phyloP scores from a whole-genome alignment of 2,888 invertebrate species.

The Pseudanteris insignis region DNA sequence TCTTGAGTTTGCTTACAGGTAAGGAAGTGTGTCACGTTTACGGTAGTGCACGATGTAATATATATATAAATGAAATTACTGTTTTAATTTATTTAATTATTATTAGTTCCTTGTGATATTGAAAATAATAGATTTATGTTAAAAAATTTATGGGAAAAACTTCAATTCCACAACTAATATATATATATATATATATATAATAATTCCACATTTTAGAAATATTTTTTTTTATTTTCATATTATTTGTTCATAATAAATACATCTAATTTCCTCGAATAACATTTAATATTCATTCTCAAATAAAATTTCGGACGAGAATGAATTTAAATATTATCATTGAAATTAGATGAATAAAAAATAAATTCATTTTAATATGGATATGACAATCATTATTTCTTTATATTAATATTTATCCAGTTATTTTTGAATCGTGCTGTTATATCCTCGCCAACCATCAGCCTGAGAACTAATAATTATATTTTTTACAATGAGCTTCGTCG shows the following conservation, averaged over 20 bases:
- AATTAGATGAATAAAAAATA: too few relatives aligned
- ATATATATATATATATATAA: too few relatives aligned
- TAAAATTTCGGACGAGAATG: not conserved
- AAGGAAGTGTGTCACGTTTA: slow-evolving; percentile 58
- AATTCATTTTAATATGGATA: too few relatives aligned
- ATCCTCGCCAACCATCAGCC: slow-evolving; percentile 56
- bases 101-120: too few relatives aligned
- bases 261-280: too few relatives aligned
- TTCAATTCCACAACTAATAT: too few relatives aligned
- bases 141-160: too few relatives aligned
- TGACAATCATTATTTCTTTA: too few relatives aligned
- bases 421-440: slow-evolving; percentile 22
- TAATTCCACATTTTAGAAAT: slow-evolving; percentile 22
- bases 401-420: not conserved
- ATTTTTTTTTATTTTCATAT: too few relatives aligned
- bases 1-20: slow-evolving; percentile 58
- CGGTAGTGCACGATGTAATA: slow-evolving; percentile 34
- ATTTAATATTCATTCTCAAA: too few relatives aligned
- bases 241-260: too few relatives aligned
- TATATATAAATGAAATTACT: slow-evolving; percentile 17
- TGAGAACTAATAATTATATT: slow-evolving; percentile 66
- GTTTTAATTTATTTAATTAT: slow-evolving; percentile 31
- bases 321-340: not conserved
- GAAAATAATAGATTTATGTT: too few relatives aligned
- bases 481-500: slow-evolving; percentile 66